Evolutionary conservation across 2,797 vertebrate species (phyloP), one percentile per base, ranked within the genome.

Genomic region (Muscicapa comitata): DNA sequence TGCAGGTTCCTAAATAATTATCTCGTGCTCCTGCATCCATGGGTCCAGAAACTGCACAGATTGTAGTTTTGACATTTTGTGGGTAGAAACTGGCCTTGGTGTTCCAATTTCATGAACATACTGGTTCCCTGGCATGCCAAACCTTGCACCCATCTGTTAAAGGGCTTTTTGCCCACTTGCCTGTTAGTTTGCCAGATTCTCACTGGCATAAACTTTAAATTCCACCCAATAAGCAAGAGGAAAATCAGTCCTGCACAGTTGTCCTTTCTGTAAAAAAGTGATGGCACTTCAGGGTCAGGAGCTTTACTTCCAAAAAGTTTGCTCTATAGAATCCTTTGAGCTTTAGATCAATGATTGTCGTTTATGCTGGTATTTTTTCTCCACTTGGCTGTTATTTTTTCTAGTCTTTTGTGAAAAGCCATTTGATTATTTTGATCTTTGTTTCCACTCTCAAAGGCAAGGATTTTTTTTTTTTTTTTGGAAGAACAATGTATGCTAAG

Each of bases 141-240:
- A 82, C 77, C 83, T 93, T 94, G 72, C 78, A 84, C 93, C 96
- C 96, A 96, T 97, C 96, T 97, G 95, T 96, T 96, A 86, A 95
- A 96, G 77, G 93, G 95, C 93, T 28, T 67, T 88, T 95, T 97
- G 96, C 95, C 95, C 25, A 4, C 66, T 89, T 93, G 91, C 58
- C 83, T 95, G 76, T 84, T 94, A 90, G 90, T 75, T 66, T 91
- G 96, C 95, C 96, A 97, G 54, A 78, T 93, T 93, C 83, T 95
- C 68, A 71, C 58, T 94, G 82, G 55, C 89, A 80, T 86, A 78
- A 79, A 75, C 67, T 93, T 88, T 35, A 88, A 92, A 95, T 93
- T 94, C 79, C 38, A 88, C 45, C 71, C 93, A 92, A 37, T 95
- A 55, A 93, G 86, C 53, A 71, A 88, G 62, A 37, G 23, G 78